Percentiles rank a stretch among this genome's conserved stretches.
These are phyloP conservation scores for Paralinhomoeus sp. DNA, from an alignment of 2,888 invertebrate genomes.

Conservation along the genomic window DNA sequence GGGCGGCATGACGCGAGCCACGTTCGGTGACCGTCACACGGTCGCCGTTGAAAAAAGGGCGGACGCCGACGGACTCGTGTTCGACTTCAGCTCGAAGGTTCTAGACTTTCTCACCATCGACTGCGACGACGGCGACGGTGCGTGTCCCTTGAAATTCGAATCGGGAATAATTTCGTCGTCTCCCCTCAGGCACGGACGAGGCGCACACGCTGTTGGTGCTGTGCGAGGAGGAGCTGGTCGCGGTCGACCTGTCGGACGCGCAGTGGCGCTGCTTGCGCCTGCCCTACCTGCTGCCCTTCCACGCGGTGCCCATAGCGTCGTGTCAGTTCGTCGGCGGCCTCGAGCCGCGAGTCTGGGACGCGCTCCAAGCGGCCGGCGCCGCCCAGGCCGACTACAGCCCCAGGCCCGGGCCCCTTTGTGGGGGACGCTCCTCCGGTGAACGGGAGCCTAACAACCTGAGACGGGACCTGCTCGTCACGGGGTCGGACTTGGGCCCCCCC, in stretches of 20 bases:
- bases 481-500: constrained; percentile 13
- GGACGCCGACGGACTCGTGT: no score
- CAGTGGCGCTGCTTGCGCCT: constrained; percentile 57
- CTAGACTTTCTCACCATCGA: constrained; percentile 39
- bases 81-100: constrained; percentile 83
- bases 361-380: no score
- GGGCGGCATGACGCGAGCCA: constrained; percentile 82
- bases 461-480: constrained; percentile 47
- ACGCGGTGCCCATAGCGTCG: constrained; percentile 60
- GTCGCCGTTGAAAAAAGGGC: constrained; percentile 65
- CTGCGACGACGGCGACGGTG: not conserved
- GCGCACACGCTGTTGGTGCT: constrained; percentile 27
- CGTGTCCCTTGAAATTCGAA: not conserved
- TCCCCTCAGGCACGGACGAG: not conserved
- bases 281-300: constrained; percentile 68
- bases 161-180: not conserved
- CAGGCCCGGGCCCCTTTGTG: no score
- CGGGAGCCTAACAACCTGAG: no score
- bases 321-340: constrained; percentile 50
- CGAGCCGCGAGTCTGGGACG: no score
- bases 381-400: no score
- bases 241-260: constrained; percentile 57
- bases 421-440: no score
- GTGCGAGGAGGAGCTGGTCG: constrained; percentile 80
- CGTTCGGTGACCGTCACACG: constrained; percentile 74